Base-by-base conservation (phyloP, 2,797 vertebrate species). In the Neosilurus hyrtlii region DNA sequence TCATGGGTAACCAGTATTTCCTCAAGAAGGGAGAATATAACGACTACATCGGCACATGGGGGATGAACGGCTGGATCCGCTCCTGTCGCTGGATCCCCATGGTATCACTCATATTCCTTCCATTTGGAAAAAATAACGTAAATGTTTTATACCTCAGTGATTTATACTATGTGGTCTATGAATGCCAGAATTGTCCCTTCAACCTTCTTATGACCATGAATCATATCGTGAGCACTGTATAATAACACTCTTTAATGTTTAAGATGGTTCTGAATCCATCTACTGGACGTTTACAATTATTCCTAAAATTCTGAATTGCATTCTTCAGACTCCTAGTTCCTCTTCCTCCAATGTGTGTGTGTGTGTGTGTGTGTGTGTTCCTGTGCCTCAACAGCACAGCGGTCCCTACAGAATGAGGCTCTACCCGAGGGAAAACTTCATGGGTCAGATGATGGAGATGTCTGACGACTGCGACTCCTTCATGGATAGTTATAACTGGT, bases 391-490 rank as follows among this genome's bases (percentile, higher is more conserved):
- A 78, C 83, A 84, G 83, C 43, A 81, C 79, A 76, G 72, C 2
- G 83, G 83, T 20, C 16, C 72, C 30, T 71, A 84, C 73, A 81
- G 49, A 20, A 84, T 65, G 73, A 84, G 66, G 72, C 1, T 77
- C 56, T 84, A 84, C 26, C 63, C 80, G 10, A 52, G 70, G 43
- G 79, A 71, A 26, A 56, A 81, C 83, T 84, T 77, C 83, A 84
- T 81, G 83, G 83, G 83, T 3, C 79, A 84, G 79, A 84, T 84
- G 83, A 77, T 70, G 72, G 83, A 84, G 72, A 77, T 84, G 72
- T 52, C 24, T 20, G 73, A 84, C 0, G 83, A 84, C 57, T 84
- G 83, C 22, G 83, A 84, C 26, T 84, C 83, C 57, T 84, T 84
- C 73, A 71, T 70, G 83, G 83, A 84, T 30, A 73, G 83, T 10